Evolutionary conservation across 2,888 invertebrate species (phyloP).

Genomic region (Idaea biselata): DNA sequence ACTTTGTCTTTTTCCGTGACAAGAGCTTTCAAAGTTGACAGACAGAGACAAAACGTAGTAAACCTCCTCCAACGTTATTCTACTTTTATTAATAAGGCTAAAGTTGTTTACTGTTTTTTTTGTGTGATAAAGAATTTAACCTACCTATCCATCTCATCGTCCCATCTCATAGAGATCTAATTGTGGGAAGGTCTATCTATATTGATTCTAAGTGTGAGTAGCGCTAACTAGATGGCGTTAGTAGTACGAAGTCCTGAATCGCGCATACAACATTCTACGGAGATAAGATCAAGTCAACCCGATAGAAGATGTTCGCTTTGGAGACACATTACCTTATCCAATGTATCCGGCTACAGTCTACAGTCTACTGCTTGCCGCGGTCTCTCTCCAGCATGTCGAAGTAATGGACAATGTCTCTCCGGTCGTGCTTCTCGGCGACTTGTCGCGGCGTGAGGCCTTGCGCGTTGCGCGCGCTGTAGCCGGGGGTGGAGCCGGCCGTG

Average conservation of each 20-base stretch:
- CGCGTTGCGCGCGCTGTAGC: slow-evolving; percentile 68
- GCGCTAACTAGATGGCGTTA: neutral
- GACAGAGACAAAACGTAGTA: no score
- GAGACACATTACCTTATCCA: neutral
- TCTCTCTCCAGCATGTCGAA: slow-evolving; percentile 30
- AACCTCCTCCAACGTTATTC: no score
- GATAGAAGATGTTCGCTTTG: no score
- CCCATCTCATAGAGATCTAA: no score
- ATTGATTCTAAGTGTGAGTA: neutral
- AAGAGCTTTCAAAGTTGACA: no score
- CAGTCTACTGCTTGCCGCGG: neutral
- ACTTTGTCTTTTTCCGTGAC: no score
- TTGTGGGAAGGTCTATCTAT: neutral
- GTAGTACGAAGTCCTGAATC: neutral
- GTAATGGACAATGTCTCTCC: slow-evolving; percentile 70
- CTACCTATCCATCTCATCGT: no score
- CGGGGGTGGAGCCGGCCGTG: slow-evolving; percentile 76
- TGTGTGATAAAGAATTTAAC: no score
- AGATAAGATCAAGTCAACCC: neutral
- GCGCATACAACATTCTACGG: neutral
- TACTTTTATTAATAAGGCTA: no score
- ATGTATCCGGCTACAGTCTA: no score
- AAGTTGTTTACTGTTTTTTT: no score
- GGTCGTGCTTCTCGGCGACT: slow-evolving; percentile 77
- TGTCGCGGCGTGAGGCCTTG: slow-evolving; percentile 83